Conservation (phyloP, 92 coral and sea anemone genomes). For the Paragorgia papillata region DNA sequence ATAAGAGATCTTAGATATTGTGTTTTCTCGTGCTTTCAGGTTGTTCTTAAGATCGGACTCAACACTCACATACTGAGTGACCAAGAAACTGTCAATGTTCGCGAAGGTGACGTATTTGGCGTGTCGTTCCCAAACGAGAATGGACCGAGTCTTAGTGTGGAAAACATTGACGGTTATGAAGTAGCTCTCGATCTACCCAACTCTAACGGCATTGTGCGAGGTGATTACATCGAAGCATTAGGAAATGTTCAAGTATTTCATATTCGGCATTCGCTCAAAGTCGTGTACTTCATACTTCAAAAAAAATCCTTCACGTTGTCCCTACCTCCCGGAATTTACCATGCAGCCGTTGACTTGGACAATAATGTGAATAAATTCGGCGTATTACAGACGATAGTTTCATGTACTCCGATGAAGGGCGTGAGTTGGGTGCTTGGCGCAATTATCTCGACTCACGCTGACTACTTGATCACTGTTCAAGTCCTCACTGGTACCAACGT, state of each 20-base stretch:
- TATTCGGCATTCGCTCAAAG: slow-evolving; percentile 22
- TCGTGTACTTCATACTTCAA: slow-evolving; percentile 9
- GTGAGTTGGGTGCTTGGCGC: background rate
- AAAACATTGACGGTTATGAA: slow-evolving; percentile 10
- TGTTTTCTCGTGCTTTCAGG: no score
- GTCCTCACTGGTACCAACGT: slow-evolving; percentile 71
- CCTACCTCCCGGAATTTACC: slow-evolving; percentile 14
- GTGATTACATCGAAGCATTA: slow-evolving; percentile 11
- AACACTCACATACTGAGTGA: background rate
- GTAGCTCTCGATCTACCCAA: background rate
- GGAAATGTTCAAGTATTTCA: background rate
- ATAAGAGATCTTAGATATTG: no score
- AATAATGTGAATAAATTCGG: background rate
- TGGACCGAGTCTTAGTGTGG: slow-evolving; percentile 57
- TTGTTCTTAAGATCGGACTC: no score
- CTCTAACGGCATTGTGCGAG: background rate
- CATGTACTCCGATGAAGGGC: background rate
- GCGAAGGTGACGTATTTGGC: slow-evolving; percentile 70
- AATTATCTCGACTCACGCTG: slow-evolving; percentile 17
- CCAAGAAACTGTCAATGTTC: slow-evolving; percentile 46
- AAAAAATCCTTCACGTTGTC: background rate
- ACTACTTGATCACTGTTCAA: slow-evolving; percentile 19
- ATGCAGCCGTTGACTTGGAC: background rate
- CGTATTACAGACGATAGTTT: background rate
- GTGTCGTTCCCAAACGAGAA: slow-evolving; percentile 59